Base-by-base conservation (phyloP, 2,797 vertebrate species). In the Danio jaintianensis region DNA sequence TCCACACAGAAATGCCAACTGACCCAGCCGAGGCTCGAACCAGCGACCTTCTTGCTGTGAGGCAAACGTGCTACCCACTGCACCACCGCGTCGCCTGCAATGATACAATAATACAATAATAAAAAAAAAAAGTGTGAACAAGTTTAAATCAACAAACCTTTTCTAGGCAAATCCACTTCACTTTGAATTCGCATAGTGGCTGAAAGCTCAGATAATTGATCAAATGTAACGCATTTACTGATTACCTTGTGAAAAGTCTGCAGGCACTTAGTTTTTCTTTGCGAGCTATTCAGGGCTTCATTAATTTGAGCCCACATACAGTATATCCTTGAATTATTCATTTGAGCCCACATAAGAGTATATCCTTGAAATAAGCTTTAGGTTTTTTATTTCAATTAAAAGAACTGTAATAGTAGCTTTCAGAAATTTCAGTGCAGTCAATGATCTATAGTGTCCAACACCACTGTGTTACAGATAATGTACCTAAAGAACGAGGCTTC, bases 361-460 rank as follows among this genome's bases (percentile, higher is more conserved):
- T 29, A 29, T 29, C 29, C 29, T 29, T 29, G 29, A 29, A 29
- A 47, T 47, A 47, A 55, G 48, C 18, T 64, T 64, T 12, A 6
- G 40, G 7, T 40, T 6, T 45, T 45, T 58, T 72, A 47, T 36
- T 58, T 11, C 52, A 58, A 56, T 58, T 68, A 38, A 66, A 66
- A 47, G 16, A 47, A 38, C 8, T 58, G 18, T 18, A 56, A 38
- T 67, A 47, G 20, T 4, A 58, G 42, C 22, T 18, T 36, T 77
- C 42, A 74, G 40, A 43, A 43, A 50, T 55, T 55, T 22, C 13
- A 36, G 6, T 43, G 62, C 15, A 47, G 16, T 67, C 22, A 77
- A 56, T 56, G 15, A 47, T 22, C 52, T 56, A 16, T 45, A 77
- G 63, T 38, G 11, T 38, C 42, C 10, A 38, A 58, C 52, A 36